phyloP scores from a whole-genome alignment of 2,113 vertebrate species.

The Salminus brasiliensis region DNA sequence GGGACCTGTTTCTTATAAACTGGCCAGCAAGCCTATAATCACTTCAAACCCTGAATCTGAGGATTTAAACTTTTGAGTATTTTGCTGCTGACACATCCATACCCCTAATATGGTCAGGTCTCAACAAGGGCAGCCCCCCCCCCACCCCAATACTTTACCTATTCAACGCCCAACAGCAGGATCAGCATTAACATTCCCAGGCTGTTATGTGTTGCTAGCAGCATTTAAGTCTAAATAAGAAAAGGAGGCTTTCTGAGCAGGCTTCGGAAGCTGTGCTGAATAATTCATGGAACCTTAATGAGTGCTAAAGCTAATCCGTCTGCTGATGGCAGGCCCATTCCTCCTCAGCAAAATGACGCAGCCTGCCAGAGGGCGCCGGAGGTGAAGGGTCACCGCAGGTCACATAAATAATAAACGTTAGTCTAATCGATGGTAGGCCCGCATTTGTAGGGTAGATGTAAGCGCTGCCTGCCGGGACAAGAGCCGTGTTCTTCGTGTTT shows the following conservation, averaged over 20 bases:
- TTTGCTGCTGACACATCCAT: not conserved
- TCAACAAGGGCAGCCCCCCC: not conserved
- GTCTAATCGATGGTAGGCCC: constrained; percentile 11
- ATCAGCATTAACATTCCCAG: constrained; percentile 30
- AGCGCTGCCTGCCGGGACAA: not conserved
- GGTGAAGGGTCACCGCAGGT: constrained; percentile 21
- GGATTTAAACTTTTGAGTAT: not conserved
- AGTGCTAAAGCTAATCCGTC: constrained; percentile 47
- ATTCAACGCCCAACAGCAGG: not conserved
- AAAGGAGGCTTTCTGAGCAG: constrained; percentile 31
- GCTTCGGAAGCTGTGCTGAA: constrained; percentile 34
- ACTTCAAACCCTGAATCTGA: no score
- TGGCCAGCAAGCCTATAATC: no score
- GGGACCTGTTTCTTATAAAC: no score
- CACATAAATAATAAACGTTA: constrained; percentile 28
- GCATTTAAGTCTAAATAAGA: constrained; percentile 33
- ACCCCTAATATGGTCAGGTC: not conserved
- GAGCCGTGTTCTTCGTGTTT: constrained; percentile 1
- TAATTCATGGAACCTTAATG: constrained; percentile 47
- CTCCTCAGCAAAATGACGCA: not conserved
- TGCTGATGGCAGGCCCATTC: constrained; percentile 27
- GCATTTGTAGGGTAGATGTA: not conserved
- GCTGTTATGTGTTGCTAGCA: constrained; percentile 3
- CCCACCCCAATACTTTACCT: not conserved
- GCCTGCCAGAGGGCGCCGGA: constrained; percentile 24